Conservation (phyloP, 2,888 invertebrate species). For the Acanthopleura granulata region DNA sequence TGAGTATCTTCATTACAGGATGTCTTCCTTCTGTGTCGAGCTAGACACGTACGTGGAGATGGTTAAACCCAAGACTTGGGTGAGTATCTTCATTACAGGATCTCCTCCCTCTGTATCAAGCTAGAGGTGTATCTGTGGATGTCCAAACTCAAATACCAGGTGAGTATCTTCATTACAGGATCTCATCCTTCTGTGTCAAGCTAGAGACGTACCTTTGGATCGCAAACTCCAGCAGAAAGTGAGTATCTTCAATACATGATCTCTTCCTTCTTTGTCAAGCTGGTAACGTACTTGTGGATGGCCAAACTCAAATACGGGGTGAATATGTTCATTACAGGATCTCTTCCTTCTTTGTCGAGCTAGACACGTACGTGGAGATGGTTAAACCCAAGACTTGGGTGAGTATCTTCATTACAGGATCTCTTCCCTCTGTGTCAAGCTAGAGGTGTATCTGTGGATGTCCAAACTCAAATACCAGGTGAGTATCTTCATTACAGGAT, state of each 20-base stretch:
- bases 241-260: neutral
- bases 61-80: too few species aligned
- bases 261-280: neutral
- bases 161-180: neutral
- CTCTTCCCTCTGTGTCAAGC: slow-evolving; percentile 51
- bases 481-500: neutral
- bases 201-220: too few species aligned
- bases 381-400: too few species aligned
- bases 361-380: too few species aligned
- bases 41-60: too few species aligned
- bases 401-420: too few species aligned
- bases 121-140: slow-evolving; percentile 36
- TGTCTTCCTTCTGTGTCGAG: neutral
- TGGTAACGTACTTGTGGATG: too few species aligned
- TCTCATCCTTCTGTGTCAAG: neutral
- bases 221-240: neutral
- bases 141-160: neutral
- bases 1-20: too few species aligned
- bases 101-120: slow-evolving; percentile 52
- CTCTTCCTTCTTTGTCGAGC: neutral
- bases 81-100: too few species aligned
- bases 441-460: slow-evolving; percentile 35
- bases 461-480: neutral
- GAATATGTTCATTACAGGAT: too few species aligned
- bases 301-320: too few species aligned